Evolutionary conservation across 92 coral and sea anemone genomes (phyloP), one percentile per base, ranked within the genome.

Genomic region (Micromussa lordhowensis): DNA sequence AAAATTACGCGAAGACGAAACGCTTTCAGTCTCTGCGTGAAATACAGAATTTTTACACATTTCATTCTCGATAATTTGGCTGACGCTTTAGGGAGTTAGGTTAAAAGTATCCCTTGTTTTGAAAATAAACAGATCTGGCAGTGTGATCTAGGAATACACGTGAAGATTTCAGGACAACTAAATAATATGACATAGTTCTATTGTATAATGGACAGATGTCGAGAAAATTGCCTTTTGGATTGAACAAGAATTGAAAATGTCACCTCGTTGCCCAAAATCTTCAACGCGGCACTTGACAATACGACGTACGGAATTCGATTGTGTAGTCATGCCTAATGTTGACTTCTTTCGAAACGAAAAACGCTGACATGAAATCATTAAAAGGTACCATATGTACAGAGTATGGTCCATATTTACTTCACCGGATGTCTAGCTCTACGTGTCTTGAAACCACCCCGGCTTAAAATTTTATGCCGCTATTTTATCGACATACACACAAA

Each of bases 21-120:
- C 66, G 72, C 53, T 38, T 64, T 71, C 81, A 54, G 17, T 84
- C 88, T 15, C 88, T 54, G 88, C 81, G 81, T 84, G 88, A 84
- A 54, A 57, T 30, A 34, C 24, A 54, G n/a, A 71, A 14, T 82
- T 44, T 38, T 34, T 32, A 24, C 22, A 57, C 30, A 48, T 36
- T 84, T 31, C 44, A 36, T 73, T 35, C 63, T 31, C 26, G 31
- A 55, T 54, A 38, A 34, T 73, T 14, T 49, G n/a, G n/a, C 14
- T 29, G 11, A 53, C 29, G 28, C 49, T 53, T 74, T n/a, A 22
- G 58, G 72, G 81, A 55, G 51, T 73, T 21, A 15, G 28, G 69
- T 0, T 58, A 18, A 74, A 75, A 74, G 44, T 75, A 49, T 57
- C 69, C 15, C 55, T 84, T 73, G 81, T 84, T 57, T 75, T 32